Percentiles rank a stretch among this genome's conserved stretches.
phyloP scores from a whole-genome alignment of 2,113 vertebrate species.

The Stegastes partitus region DNA sequence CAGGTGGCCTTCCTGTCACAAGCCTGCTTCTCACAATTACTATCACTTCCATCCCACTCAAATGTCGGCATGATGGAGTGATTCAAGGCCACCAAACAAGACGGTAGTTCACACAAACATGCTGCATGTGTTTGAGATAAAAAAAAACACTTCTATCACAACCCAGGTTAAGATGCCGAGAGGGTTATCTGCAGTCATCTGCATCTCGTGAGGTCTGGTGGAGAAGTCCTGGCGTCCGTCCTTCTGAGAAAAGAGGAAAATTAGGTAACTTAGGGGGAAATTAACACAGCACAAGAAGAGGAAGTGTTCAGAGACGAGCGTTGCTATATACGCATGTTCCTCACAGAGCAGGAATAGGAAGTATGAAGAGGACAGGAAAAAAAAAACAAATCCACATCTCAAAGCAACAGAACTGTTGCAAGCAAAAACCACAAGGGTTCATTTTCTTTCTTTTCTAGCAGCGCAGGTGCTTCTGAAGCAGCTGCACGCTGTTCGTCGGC shows the following conservation, averaged over 20 bases:
- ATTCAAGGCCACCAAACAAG: not conserved
- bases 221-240: not conserved
- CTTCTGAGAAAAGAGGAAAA: slow-evolving; percentile 5
- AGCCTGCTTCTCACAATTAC: too few relatives aligned
- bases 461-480: slow-evolving; percentile 41
- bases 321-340: slow-evolving; percentile 42
- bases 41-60: not conserved
- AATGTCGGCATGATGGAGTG: not conserved
- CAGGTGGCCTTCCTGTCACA: not conserved
- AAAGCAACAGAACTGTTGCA: slow-evolving; percentile 8
- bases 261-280: slow-evolving; percentile 1
- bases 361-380: slow-evolving; percentile 67
- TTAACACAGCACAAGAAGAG: slow-evolving; percentile 53
- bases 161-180: not conserved
- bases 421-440: slow-evolving; percentile 41
- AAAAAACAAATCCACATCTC: slow-evolving; percentile 68
- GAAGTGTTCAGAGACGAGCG: slow-evolving; percentile 59
- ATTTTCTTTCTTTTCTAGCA: slow-evolving; percentile 1
- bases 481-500: slow-evolving; percentile 4
- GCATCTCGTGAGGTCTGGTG: not conserved
- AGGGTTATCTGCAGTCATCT: not conserved
- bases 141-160: not conserved
- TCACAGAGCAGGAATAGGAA: slow-evolving; percentile 79
- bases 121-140: not conserved
- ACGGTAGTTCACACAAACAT: not conserved